Percentiles rank a stretch among this genome's conserved stretches.
Conservation (phyloP, 2,797 vertebrate genomes). For the Tokudaia tokunoshimensis region DNA sequence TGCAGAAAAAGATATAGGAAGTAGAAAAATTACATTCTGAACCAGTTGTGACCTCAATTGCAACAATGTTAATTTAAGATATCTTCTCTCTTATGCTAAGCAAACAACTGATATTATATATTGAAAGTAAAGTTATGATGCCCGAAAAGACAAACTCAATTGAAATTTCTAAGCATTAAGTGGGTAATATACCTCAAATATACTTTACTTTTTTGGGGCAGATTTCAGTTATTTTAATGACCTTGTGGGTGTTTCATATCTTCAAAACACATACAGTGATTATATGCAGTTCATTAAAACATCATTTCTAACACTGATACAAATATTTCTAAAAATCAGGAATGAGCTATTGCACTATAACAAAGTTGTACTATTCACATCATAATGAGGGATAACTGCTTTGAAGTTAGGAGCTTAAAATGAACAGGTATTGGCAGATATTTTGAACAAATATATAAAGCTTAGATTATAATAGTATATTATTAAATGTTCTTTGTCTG, state of each 20-base stretch:
- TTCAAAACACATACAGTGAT: conserved; percentile 6
- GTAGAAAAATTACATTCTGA: conserved; percentile 20
- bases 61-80: conserved; percentile 36
- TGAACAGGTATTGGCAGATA: neutral
- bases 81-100: conserved; percentile 9
- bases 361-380: neutral
- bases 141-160: conserved; percentile 8
- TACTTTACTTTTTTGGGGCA: neutral
- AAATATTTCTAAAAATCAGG: neutral
- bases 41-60: conserved; percentile 25
- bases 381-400: neutral
- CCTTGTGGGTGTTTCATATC: neutral
- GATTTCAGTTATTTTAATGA: conserved; percentile 13
- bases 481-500: conserved; percentile 5
- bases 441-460: neutral
- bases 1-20: conserved; percentile 28
- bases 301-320: neutral
- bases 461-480: neutral
- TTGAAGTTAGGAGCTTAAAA: neutral
- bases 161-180: neutral
- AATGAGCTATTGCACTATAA: neutral
- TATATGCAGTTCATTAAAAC: neutral
- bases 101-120: neutral
- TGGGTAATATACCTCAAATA: neutral
- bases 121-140: conserved; percentile 20